These are phyloP conservation scores for Picus viridis DNA, from an alignment of 2,797 vertebrate genomes.

Conservation along the genomic window DNA sequence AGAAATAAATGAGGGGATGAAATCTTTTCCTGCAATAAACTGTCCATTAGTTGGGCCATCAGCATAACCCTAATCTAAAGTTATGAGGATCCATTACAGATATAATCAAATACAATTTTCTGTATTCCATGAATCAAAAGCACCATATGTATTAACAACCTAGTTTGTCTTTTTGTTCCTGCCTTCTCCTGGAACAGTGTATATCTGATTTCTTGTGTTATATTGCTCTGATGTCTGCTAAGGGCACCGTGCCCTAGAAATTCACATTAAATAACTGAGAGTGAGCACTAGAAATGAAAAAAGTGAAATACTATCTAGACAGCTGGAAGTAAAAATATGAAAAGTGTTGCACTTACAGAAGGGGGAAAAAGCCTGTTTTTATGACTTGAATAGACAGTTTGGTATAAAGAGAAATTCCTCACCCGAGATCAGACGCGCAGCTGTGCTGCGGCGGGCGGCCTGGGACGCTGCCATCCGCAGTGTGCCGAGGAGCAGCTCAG, in stretches of 20 bases:
- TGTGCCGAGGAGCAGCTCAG: not conserved
- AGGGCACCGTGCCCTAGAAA: slow-evolving; percentile 75
- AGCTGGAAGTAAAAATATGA: slow-evolving; percentile 73
- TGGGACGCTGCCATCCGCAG: not conserved
- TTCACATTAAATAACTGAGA: slow-evolving; percentile 72
- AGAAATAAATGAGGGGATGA: slow-evolving; percentile 59
- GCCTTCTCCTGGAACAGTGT: slow-evolving; percentile 42
- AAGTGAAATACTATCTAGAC: slow-evolving; percentile 72
- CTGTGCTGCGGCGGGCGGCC: not conserved
- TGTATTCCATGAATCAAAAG: slow-evolving; percentile 71
- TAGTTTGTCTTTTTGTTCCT: slow-evolving; percentile 63
- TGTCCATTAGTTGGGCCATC: slow-evolving; percentile 64
- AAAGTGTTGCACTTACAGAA: slow-evolving; percentile 66
- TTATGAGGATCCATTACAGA: slow-evolving; percentile 70
- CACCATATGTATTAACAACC: slow-evolving; percentile 39
- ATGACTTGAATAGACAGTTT: slow-evolving; percentile 55
- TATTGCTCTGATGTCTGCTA: slow-evolving; percentile 71
- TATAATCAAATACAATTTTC: slow-evolving; percentile 71
- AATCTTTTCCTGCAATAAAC: slow-evolving; percentile 60
- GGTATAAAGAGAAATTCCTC: slow-evolving; percentile 65
- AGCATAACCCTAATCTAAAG: slow-evolving; percentile 68
- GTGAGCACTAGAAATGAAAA: slow-evolving; percentile 66
- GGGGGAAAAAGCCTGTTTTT: slow-evolving; percentile 49
- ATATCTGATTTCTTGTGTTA: slow-evolving; percentile 64
- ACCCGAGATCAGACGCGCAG: not conserved